A percentile compares a stretch with the other conserved stretches of the same genome.
Evolutionary conservation across 2,888 invertebrate genomes (phyloP).

Genomic region (Phaonia tiefii): DNA sequence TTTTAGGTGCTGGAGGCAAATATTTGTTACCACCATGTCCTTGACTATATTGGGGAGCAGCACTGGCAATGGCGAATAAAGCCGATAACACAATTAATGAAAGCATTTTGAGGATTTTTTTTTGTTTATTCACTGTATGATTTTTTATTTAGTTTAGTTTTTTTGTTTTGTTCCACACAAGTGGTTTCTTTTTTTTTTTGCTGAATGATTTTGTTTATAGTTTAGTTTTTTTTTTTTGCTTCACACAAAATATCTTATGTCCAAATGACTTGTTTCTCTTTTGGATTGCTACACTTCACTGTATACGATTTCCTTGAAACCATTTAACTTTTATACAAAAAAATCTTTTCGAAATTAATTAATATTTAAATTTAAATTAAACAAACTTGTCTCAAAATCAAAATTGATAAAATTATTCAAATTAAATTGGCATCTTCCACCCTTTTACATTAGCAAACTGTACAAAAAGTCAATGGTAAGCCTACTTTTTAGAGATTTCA

Average conservation of each 20-base stretch:
- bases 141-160: not conserved
- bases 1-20: slow-evolving; percentile 71
- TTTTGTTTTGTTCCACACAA: too few relatives aligned
- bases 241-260: not conserved
- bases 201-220: not conserved
- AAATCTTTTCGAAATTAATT: slow-evolving; percentile 26
- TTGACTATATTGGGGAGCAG: slow-evolving; percentile 67
- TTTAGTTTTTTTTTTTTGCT: slow-evolving; percentile 9
- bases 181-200: not conserved
- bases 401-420: slow-evolving; percentile 53
- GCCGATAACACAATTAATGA: slow-evolving; percentile 68
- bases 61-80: slow-evolving; percentile 63
- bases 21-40: slow-evolving; percentile 73
- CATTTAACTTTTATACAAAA: slow-evolving; percentile 74
- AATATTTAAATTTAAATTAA: slow-evolving; percentile 39
- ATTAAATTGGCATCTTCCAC: slow-evolving; percentile 33
- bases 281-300: slow-evolving; percentile 73
- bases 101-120: slow-evolving; percentile 67
- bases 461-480: slow-evolving; percentile 33
- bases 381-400: slow-evolving; percentile 53
- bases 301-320: slow-evolving; percentile 71
- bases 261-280: slow-evolving; percentile 51
- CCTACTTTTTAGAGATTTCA: slow-evolving; percentile 40
- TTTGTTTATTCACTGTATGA: not conserved
- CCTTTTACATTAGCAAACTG: slow-evolving; percentile 4